A percentile compares a stretch with the other conserved stretches of the same genome.
These are phyloP conservation scores for Alfaro cultratus DNA, from an alignment of 2,797 vertebrate genomes.

Conservation along the genomic window DNA sequence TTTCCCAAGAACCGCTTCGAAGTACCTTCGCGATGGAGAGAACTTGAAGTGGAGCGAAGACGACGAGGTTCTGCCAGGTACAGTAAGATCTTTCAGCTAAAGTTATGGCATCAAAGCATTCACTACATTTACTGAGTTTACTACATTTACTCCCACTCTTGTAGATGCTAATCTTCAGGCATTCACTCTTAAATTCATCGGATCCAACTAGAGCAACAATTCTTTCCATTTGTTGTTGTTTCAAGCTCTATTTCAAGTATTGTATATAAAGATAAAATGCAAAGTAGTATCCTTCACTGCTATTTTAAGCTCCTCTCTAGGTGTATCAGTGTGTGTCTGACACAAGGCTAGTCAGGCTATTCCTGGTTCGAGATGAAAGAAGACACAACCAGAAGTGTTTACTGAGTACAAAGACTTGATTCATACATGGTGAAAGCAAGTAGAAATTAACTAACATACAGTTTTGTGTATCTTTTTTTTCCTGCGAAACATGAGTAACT, in stretches of 20 bases:
- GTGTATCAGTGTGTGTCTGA: slow-evolving; percentile 9
- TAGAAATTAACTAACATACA: neutral
- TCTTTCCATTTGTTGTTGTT: neutral
- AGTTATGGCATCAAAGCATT: neutral
- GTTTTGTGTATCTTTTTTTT: neutral
- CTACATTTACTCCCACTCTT: neutral
- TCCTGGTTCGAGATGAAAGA: slow-evolving; percentile 7
- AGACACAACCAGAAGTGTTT: neutral
- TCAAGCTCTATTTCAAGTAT: neutral
- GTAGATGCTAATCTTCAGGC: neutral
- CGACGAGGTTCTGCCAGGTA: slow-evolving; percentile 90
- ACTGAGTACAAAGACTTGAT: neutral
- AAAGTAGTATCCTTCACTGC: neutral
- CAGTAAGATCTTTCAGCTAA: neutral
- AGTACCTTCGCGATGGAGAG: slow-evolving; percentile 81
- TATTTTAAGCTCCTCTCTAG: slow-evolving; percentile 24
- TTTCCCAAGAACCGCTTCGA: slow-evolving; percentile 87
- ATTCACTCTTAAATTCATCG: neutral
- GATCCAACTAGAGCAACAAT: neutral
- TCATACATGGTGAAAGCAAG: neutral
- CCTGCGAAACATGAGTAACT: neutral
- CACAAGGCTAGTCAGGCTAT: slow-evolving; percentile 12
- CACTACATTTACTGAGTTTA: neutral
- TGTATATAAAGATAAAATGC: neutral
- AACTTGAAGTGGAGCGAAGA: slow-evolving; percentile 82